Percentiles rank a stretch among this genome's conserved stretches.
Evolutionary conservation across 1,140 invertebrate species (phyloP).

Genomic region (Sminthurinus signatus): DNA sequence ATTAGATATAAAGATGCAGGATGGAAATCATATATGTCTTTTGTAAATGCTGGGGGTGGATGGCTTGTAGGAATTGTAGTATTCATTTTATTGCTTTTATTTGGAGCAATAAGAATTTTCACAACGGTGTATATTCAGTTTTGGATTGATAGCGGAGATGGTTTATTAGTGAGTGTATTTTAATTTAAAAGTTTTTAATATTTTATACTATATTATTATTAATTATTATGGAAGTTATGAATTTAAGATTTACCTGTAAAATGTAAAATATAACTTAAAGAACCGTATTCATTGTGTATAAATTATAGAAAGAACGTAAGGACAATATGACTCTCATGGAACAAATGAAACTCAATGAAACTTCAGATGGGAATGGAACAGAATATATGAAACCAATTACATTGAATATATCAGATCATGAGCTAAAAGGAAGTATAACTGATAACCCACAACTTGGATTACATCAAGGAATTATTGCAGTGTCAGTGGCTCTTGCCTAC

Average conservation of each 20-base stretch:
- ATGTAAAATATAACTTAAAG: too few species aligned
- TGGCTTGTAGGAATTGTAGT: constrained; percentile 37
- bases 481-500: constrained; percentile 38
- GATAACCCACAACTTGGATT: constrained; percentile 41
- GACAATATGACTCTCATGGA: too few species aligned
- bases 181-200: not conserved
- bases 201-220: too few species aligned
- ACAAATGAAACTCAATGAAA: too few species aligned
- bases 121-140: constrained; percentile 43
- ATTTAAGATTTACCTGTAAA: too few species aligned
- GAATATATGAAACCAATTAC: too few species aligned
- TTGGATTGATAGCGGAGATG: constrained; percentile 44
- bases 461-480: constrained; percentile 41
- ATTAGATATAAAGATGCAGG: constrained; percentile 12
- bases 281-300: too few species aligned
- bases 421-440: constrained; percentile 34
- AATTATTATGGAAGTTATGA: too few species aligned
- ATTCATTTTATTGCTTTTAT: constrained; percentile 41
- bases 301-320: too few species aligned
- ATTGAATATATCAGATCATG: too few species aligned
- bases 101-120: constrained; percentile 41
- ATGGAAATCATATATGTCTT: constrained; percentile 31
- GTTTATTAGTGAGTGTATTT: constrained; percentile 25
- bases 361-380: too few species aligned
- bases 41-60: constrained; percentile 43